Conservation (phyloP, 1,140 invertebrate genomes). For the Dryas iulia region DNA sequence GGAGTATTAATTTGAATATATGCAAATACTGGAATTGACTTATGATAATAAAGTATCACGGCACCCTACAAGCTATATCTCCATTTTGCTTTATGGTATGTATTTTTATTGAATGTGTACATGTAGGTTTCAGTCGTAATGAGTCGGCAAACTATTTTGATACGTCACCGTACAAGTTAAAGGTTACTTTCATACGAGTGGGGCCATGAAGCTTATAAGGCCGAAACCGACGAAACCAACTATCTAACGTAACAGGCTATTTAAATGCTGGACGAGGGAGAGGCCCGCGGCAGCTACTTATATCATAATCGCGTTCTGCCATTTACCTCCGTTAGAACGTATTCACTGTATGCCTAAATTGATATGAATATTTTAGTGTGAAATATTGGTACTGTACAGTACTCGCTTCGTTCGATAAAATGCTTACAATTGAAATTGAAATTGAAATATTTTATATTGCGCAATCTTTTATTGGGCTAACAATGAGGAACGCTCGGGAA, state of each 20-base stretch:
- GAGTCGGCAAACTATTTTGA: neutral
- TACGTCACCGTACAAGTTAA: neutral
- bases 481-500: slow-evolving; percentile 65
- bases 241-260: slow-evolving; percentile 4
- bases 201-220: neutral
- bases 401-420: slow-evolving; percentile 64
- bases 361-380: slow-evolving; percentile 71
- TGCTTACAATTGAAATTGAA: slow-evolving; percentile 65
- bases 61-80: neutral
- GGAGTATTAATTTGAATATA: slow-evolving; percentile 1
- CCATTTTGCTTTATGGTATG: neutral
- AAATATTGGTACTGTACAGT: slow-evolving; percentile 38
- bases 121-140: neutral
- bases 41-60: slow-evolving; percentile 1
- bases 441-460: slow-evolving; percentile 77
- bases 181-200: neutral
- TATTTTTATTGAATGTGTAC: slow-evolving; percentile 3
- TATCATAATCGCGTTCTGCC: slow-evolving; percentile 1
- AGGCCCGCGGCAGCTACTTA: neutral
- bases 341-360: slow-evolving; percentile 51
- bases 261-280: slow-evolving; percentile 1
- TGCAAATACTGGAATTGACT: neutral
- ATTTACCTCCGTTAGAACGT: slow-evolving; percentile 36
- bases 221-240: neutral
- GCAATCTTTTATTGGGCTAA: slow-evolving; percentile 70